Evolutionary conservation across 2,113 vertebrate species (phyloP), one percentile per base, ranked within the genome.

Genomic region (Cinclus cinclus): DNA sequence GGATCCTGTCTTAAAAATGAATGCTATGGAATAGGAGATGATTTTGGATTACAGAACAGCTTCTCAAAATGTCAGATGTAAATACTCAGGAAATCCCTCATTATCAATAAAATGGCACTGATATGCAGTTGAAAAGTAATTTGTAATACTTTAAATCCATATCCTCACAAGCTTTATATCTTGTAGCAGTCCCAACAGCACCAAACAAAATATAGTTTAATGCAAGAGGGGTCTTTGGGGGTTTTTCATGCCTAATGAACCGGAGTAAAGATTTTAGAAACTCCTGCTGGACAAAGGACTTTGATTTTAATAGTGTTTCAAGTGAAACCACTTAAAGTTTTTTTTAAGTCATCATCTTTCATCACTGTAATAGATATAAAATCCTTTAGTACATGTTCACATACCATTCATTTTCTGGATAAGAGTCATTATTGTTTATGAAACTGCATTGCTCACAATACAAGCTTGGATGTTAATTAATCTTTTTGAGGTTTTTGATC

Each of bases 1-100:
- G 75, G 71, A 91, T 88, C 64, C 52, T 71, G 46, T 59, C 39
- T 95, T 92, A 67, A 68, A 93, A 83, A 77, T 70, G 64, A 92
- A 39, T 75, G 20, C 64, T 55, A 14, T 60, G 50, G 56, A 74
- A 44, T 42, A 67, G 39, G 59, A 94, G 82, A 95, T 93, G 15
- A 92, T 74, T 92, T 35, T 86, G 93, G 90, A 93, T 95, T 95
- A 95, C 44, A 56, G 78, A 93, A 55, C 28, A 90, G 30, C 75
- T 76, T 76, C 84, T 94, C 67, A 91, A 95, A 97, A 95, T 88
- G 63, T 74, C 93, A 86, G 30, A n/a, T 50, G 90, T 88, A 95
- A 95, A 95, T 67, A 96, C 71, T 77, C 49, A 83, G 63, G 19
- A 94, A 95, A 94, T 94, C 87, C 78, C 87, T 85, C n/a, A 71